phyloP scores from a whole-genome alignment of 2,797 vertebrate species.

The Paguma larvata region DNA sequence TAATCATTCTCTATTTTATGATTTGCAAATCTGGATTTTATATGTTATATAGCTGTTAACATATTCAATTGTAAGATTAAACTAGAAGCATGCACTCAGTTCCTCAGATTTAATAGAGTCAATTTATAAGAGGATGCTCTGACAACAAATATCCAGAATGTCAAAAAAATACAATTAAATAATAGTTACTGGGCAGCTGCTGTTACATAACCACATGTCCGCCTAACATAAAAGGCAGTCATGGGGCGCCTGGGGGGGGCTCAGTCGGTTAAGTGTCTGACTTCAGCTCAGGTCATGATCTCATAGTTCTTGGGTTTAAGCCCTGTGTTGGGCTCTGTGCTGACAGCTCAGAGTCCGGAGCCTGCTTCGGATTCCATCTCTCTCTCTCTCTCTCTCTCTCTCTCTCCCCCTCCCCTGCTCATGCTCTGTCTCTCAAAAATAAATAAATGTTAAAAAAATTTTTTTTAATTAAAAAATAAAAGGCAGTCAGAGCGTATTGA shows the following conservation, averaged over 20 bases:
- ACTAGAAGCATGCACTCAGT: neutral
- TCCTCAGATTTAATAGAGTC: neutral
- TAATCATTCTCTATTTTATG: slow-evolving; percentile 28
- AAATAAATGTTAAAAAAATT: no score
- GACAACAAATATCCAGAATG: neutral
- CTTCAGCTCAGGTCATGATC: no score
- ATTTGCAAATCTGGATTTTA: slow-evolving; percentile 14
- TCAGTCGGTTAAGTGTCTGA: no score
- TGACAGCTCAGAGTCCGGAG: no score
- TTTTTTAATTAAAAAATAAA: no score
- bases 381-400: no score
- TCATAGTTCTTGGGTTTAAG: no score
- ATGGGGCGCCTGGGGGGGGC: no score
- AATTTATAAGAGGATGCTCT: neutral
- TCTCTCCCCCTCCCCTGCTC: no score
- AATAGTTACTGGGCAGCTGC: neutral
- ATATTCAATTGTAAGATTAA: neutral
- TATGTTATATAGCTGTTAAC: neutral
- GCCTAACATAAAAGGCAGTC: neutral
- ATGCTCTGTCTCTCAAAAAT: no score
- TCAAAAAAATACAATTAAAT: neutral
- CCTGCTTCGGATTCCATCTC: no score
- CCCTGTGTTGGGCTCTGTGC: no score
- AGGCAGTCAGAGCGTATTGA: neutral
- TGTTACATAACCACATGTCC: neutral